A percentile compares a stretch with the other conserved stretches of the same genome.
These are phyloP conservation scores for Limenitis camilla DNA, from an alignment of 2,888 invertebrate genomes.

Conservation along the genomic window DNA sequence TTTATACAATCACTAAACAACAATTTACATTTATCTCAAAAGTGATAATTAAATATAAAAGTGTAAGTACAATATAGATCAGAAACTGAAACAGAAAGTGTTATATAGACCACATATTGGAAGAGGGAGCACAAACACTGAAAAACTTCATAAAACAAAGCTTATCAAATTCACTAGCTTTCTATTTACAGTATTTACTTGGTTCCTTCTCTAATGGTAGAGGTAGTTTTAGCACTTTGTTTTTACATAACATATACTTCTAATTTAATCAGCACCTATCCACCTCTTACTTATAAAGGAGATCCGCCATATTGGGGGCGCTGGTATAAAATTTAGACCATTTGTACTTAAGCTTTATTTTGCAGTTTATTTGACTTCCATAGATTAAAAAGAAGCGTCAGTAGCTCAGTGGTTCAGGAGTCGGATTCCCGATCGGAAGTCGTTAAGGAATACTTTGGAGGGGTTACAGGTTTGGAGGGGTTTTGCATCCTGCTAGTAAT, in stretches of 20 bases:
- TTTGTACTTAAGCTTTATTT: too few relatives aligned
- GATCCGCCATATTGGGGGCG: too few relatives aligned
- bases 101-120: conserved; percentile 55
- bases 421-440: too few relatives aligned
- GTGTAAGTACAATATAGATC: neutral
- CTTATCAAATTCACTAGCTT: neutral
- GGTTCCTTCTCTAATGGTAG: conserved; percentile 5
- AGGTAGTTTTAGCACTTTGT: neutral
- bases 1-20: conserved; percentile 21
- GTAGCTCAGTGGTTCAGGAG: too few relatives aligned
- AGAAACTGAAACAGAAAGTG: conserved; percentile 55
- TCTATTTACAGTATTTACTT: conserved; percentile 9
- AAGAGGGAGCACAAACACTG: conserved; percentile 18
- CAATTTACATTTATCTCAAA: conserved; percentile 26
- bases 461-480: too few relatives aligned
- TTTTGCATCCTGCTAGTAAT: too few relatives aligned
- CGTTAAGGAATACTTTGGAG: too few relatives aligned
- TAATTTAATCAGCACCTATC: too few relatives aligned
- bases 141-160: conserved; percentile 12
- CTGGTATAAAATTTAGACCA: too few relatives aligned
- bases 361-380: too few relatives aligned
- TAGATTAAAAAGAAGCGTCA: too few relatives aligned
- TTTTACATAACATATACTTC: neutral
- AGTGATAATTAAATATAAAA: conserved; percentile 10
- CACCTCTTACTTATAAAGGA: too few relatives aligned